Percentiles rank a stretch among this genome's conserved stretches.
phyloP scores from a whole-genome alignment of 2,113 vertebrate species.

The Corythaixoides concolor region DNA sequence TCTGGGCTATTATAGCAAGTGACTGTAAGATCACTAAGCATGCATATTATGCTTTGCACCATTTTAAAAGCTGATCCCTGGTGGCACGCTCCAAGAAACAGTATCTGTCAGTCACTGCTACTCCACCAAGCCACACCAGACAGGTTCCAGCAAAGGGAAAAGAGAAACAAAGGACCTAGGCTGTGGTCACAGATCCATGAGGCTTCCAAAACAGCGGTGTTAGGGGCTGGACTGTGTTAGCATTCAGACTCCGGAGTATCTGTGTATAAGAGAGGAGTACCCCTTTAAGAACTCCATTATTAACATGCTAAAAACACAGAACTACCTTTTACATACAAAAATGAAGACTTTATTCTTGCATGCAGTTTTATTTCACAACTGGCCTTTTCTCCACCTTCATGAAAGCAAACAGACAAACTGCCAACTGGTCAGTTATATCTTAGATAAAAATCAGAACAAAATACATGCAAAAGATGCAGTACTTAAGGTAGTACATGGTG shows the following conservation, averaged over 20 bases:
- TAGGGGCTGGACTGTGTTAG: background rate
- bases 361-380: background rate
- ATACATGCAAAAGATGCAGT: background rate
- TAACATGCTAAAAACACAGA: background rate
- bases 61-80: background rate
- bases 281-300: background rate
- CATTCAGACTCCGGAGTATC: background rate
- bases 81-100: background rate
- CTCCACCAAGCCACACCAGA: background rate
- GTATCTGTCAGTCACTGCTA: background rate
- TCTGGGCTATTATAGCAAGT: background rate
- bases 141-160: background rate
- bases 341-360: background rate
- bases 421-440: background rate
- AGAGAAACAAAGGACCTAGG: background rate
- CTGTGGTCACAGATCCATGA: background rate
- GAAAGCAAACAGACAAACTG: background rate
- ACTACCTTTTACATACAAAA: background rate
- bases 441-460: background rate
- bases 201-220: background rate
- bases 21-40: background rate
- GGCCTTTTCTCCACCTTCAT: background rate
- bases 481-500: background rate
- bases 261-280: fast-evolving
- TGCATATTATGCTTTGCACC: background rate